Conservation (phyloP, 2,888 invertebrate genomes). For the Taenaris catops region DNA sequence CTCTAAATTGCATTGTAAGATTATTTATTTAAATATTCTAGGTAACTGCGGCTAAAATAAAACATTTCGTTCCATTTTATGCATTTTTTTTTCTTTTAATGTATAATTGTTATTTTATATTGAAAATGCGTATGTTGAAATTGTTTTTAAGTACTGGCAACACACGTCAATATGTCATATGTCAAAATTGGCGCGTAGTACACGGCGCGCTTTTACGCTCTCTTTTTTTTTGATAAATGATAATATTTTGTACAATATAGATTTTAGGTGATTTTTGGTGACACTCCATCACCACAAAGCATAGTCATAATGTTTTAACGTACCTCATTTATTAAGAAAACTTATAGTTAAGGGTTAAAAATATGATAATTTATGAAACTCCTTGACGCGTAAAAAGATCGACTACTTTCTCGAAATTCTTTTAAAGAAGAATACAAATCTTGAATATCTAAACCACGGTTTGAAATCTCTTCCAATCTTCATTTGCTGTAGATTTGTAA, state of each 20-base stretch:
- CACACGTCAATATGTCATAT: conserved; percentile 24
- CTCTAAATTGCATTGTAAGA: conserved; percentile 24
- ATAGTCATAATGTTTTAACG: conserved; percentile 74
- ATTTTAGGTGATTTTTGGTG: conserved; percentile 35
- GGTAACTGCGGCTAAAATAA: conserved; percentile 39
- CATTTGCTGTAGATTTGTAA: no score
- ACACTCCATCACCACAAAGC: conserved; percentile 40
- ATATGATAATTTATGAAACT: conserved; percentile 33
- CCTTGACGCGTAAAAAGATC: conserved; percentile 16
- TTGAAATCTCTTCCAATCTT: no score
- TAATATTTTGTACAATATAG: conserved; percentile 39
- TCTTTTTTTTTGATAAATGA: conserved; percentile 31
- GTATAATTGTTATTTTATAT: conserved; percentile 68
- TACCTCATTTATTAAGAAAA: conserved; percentile 75
- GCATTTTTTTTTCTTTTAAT: conserved; percentile 74
- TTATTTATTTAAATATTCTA: conserved; percentile 58
- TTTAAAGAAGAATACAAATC: no score
- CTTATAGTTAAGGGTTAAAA: conserved; percentile 45
- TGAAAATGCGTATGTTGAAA: conserved; percentile 62
- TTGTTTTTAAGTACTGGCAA: conserved; percentile 44
- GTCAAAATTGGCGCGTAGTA: conserved; percentile 26
- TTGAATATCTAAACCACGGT: no score
- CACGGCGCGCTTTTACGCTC: conserved; percentile 1
- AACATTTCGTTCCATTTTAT: conserved; percentile 69
- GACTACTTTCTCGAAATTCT: no score